These are phyloP conservation scores for Hydrolagus colliei DNA, from an alignment of 2,797 vertebrate genomes.

Conservation along the genomic window DNA sequence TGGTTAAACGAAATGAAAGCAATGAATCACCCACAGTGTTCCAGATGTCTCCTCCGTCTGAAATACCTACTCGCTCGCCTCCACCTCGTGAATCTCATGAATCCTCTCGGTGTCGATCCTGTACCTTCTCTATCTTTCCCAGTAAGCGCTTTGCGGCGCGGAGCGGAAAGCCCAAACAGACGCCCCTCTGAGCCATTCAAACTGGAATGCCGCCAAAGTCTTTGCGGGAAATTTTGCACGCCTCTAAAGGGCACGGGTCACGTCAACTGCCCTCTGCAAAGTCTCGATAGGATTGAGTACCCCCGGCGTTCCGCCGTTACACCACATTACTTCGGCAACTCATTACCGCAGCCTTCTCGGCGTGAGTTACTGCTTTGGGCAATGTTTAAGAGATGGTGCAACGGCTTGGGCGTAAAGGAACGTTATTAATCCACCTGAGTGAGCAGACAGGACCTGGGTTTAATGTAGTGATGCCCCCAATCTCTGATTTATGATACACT, in stretches of 20 bases:
- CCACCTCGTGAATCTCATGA: constrained; percentile 6
- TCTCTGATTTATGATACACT: no score
- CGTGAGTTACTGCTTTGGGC: not conserved
- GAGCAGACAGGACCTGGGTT: no score
- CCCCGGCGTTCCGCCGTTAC: not conserved
- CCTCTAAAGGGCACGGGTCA: no score
- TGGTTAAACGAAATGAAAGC: not conserved
- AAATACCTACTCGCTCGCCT: not conserved
- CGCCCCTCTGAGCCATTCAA: not conserved
- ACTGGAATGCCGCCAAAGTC: not conserved
- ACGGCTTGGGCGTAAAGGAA: no score
- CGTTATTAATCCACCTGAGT: no score
- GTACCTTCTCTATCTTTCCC: not conserved
- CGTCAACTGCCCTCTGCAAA: not conserved
- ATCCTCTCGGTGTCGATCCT: not conserved
- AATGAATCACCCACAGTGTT: not conserved
- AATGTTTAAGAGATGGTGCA: no score
- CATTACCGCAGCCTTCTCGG: not conserved
- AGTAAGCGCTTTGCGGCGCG: not conserved
- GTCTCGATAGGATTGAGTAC: not conserved
- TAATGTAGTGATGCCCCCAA: no score
- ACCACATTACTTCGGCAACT: constrained; percentile 9
- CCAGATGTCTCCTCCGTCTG: not conserved
- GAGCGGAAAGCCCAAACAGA: not conserved
- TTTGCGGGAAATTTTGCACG: not conserved